Evolutionary conservation across 2,113 vertebrate genomes (phyloP).

Genomic region (Puffinus mauretanicus): DNA sequence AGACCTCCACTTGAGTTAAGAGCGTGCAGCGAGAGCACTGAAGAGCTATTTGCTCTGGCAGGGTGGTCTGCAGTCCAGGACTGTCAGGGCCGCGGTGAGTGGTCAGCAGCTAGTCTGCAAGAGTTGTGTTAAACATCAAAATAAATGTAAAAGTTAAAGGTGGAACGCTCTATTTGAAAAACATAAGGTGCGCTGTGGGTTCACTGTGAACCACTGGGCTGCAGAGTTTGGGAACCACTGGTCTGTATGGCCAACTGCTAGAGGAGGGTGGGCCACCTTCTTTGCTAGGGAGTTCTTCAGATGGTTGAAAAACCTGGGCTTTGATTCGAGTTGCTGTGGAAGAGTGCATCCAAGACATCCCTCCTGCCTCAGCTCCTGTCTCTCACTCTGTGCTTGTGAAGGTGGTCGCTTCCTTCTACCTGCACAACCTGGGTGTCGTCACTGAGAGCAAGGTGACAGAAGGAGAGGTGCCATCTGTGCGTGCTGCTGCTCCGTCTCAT

Average conservation of each 20-base stretch:
- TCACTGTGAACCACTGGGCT: background rate
- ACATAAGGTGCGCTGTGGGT: background rate
- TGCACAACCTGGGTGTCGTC: background rate
- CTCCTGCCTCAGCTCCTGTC: background rate
- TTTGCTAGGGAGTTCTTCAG: background rate
- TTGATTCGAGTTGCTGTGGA: background rate
- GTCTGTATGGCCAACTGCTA: background rate
- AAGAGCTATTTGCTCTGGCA: background rate
- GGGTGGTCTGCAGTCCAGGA: background rate
- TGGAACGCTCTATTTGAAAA: background rate
- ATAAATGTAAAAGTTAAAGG: background rate
- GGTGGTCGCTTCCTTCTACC: background rate
- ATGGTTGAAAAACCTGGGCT: background rate
- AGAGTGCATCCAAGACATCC: background rate
- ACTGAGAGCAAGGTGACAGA: background rate
- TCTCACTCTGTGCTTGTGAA: background rate
- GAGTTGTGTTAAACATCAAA: background rate
- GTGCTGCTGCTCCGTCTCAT: background rate
- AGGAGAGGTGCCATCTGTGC: background rate
- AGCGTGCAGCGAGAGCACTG: background rate
- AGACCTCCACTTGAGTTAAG: background rate
- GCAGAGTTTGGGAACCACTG: background rate
- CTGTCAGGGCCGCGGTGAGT: background rate
- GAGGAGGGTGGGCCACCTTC: background rate
- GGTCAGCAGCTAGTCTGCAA: background rate